Base-by-base conservation (phyloP, 2,888 invertebrate genomes). In the Chironomus tentans region DNA sequence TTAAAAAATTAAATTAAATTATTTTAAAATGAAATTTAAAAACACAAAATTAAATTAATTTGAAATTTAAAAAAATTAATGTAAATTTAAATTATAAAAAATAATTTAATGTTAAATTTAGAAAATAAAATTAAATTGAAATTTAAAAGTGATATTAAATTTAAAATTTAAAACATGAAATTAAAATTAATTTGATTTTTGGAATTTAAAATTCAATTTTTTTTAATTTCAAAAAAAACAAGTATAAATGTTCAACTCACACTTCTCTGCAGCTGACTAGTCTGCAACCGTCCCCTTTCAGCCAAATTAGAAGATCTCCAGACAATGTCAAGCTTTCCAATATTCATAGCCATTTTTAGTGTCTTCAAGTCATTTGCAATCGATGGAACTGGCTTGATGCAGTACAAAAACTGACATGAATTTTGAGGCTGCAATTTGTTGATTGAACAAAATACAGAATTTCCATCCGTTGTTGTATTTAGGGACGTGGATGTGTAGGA, bases 261-360 rank as follows among this genome's bases (percentile, higher is more conserved):
- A 87, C 92, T 91, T 86, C 97, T 88, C 82, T 95, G 94, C 77
- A 98, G 84, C 81, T 95, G 95, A 84, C 97, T 96, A 15, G 98
- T 98, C 85, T 98, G 98, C 77, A 98, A 85, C 78, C 97, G 88
- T n/a, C 98, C 98, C 80, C 93, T 90, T 85, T 98, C 98, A 21
- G 98, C 98, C 80, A 98, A 89, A 84, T 95, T 94, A 47, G 97
- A 97, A 46, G 97, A 97, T 79, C 97, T 88, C 99, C 99, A 99
- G 10, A 97, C 93, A 81, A 99, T 98, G 84, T 99, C 98, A 76
- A 99, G 86, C 85, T 98, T 98, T 2, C 98, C 98, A 80, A 98
- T 93, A 82, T 92, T 93, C 74, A 93, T 94, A 12, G 93, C 91
- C 77, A 91, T 90, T 79, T 92, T 91, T 78, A 96, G 86, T 77